A percentile compares a stretch with the other conserved stretches of the same genome.
These are phyloP conservation scores for Neomonachus schauinslandi DNA, from an alignment of 2,113 vertebrate species.

Conservation along the genomic window DNA sequence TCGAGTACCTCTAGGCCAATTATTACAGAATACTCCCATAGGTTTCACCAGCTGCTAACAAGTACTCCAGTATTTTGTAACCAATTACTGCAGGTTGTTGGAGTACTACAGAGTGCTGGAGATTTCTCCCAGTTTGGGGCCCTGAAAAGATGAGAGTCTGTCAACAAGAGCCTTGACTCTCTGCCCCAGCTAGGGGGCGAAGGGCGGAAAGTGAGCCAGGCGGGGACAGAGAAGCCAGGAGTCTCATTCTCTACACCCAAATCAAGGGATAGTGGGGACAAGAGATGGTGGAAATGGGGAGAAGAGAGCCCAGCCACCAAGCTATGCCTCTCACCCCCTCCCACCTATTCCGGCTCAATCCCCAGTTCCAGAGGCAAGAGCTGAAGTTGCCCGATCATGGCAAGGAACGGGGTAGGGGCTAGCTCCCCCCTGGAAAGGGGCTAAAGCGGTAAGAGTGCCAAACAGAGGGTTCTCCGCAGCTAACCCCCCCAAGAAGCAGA, in stretches of 20 bases:
- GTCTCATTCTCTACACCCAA: background rate
- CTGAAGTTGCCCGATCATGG: background rate
- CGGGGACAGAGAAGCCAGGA: background rate
- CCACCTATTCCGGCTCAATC: background rate
- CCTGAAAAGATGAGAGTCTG: background rate
- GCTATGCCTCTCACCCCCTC: background rate
- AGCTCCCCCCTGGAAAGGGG: background rate
- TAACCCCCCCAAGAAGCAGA: background rate
- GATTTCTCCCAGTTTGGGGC: background rate
- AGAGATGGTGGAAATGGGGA: background rate
- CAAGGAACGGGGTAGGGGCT: background rate
- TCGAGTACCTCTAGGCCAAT: conserved; percentile 28
- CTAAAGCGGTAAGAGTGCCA: background rate
- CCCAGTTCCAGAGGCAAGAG: background rate
- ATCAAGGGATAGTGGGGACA: background rate
- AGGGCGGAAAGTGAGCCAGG: background rate
- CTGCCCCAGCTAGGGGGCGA: background rate
- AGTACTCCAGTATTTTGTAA: conserved; percentile 47
- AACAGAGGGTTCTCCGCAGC: background rate
- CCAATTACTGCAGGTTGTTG: background rate
- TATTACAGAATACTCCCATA: conserved; percentile 21
- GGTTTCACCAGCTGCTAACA: conserved; percentile 49
- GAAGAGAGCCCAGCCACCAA: background rate
- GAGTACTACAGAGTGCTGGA: conserved; percentile 21
- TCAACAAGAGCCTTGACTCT: background rate